Conservation (phyloP, 2,888 invertebrate genomes). For the Ectemnius continuus region DNA sequence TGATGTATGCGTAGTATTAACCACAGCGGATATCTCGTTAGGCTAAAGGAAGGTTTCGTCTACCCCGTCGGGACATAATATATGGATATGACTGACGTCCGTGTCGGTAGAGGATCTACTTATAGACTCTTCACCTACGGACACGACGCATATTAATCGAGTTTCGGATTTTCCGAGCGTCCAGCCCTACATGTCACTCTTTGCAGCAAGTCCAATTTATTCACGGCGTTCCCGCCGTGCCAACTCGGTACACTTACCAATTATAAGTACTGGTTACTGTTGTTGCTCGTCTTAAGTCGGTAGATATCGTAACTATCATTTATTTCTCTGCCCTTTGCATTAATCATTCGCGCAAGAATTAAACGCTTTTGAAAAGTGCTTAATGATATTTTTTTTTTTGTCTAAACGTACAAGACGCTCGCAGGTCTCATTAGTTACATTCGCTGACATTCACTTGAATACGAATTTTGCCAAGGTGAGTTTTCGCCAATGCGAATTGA, state of each 20-base stretch:
- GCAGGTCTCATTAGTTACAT: no score
- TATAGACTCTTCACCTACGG: slow-evolving; percentile 75
- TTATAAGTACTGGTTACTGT: slow-evolving; percentile 52
- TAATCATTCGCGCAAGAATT: no score
- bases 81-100: slow-evolving; percentile 74
- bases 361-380: no score
- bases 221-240: slow-evolving; percentile 51
- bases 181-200: slow-evolving; percentile 50
- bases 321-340: not conserved
- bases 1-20: slow-evolving; percentile 45
- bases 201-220: slow-evolving; percentile 57
- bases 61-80: slow-evolving; percentile 66
- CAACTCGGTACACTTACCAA: slow-evolving; percentile 39
- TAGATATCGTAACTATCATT: slow-evolving; percentile 27
- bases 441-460: no score
- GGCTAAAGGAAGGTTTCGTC: slow-evolving; percentile 64
- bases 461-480: no score
- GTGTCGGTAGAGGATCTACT: slow-evolving; percentile 71
- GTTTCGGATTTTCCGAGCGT: slow-evolving; percentile 70
- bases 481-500: no score
- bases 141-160: slow-evolving; percentile 76
- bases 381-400: no score
- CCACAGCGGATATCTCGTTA: slow-evolving; percentile 66
- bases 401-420: no score
- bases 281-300: slow-evolving; percentile 41